These are phyloP conservation scores for Valencia hispanica DNA, from an alignment of 2,797 vertebrate genomes.

Conservation along the genomic window DNA sequence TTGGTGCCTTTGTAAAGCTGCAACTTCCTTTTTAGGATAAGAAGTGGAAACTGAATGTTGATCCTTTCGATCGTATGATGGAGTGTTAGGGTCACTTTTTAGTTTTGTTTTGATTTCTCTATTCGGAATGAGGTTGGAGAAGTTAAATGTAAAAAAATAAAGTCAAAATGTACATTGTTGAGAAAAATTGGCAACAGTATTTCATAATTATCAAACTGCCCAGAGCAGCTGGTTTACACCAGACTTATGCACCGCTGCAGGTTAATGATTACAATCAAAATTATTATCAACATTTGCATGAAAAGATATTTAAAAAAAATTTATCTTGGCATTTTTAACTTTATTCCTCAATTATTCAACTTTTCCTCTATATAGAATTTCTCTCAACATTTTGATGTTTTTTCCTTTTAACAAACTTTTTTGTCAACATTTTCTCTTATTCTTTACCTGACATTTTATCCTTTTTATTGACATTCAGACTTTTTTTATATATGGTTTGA, in stretches of 20 bases:
- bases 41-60: slow-evolving; percentile 1
- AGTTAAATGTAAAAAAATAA: neutral
- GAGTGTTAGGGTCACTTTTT: neutral
- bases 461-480: neutral
- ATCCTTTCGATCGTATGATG: neutral
- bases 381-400: neutral
- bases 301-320: neutral
- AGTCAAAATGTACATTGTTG: neutral
- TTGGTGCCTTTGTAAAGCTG: slow-evolving; percentile 66
- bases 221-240: neutral
- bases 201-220: neutral
- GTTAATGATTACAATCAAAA: too few species aligned
- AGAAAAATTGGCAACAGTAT: neutral
- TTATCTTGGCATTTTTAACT: too few species aligned
- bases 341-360: too few species aligned
- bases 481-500: neutral
- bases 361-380: too few species aligned
- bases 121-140: neutral
- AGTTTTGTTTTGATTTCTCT: neutral
- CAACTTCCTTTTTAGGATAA: slow-evolving; percentile 9
- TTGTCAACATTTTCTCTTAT: neutral
- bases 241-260: too few species aligned
- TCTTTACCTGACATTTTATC: neutral
- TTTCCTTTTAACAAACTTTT: neutral
- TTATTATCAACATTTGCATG: neutral